phyloP scores from a whole-genome alignment of 2,113 vertebrate genomes.

The Geococcyx californianus region DNA sequence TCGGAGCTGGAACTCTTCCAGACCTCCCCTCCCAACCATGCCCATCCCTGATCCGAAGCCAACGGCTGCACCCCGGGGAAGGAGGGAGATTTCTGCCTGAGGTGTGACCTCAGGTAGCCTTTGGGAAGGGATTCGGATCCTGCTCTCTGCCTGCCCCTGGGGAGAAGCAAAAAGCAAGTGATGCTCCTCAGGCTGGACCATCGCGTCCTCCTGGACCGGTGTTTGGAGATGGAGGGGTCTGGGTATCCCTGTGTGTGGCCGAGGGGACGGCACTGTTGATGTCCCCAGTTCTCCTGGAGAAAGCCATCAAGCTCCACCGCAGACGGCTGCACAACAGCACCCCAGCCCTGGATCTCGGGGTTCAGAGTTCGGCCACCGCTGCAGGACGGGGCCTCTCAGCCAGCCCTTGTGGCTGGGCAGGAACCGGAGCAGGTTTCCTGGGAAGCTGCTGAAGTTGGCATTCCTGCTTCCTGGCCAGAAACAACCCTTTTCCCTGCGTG shows the following conservation, averaged over 20 bases:
- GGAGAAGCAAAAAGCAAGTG: not conserved
- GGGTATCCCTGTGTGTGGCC: not conserved
- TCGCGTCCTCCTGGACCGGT: accelerated
- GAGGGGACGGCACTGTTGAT: not conserved
- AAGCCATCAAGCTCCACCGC: not conserved
- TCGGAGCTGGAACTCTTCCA: accelerated
- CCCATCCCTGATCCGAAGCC: accelerated
- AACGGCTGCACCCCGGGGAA: accelerated
- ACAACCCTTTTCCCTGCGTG: accelerated
- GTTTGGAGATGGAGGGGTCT: not conserved
- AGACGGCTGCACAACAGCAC: not conserved
- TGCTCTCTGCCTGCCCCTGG: not conserved
- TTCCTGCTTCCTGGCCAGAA: not conserved
- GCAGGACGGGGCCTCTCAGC: accelerated
- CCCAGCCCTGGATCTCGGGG: not conserved
- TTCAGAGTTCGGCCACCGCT: not conserved
- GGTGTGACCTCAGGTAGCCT: not conserved
- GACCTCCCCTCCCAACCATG: not conserved
- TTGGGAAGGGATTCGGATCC: not conserved
- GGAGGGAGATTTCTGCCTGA: not conserved
- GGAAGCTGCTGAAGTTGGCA: not conserved
- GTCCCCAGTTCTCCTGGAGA: not conserved
- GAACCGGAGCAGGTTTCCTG: not conserved
- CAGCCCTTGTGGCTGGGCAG: not conserved
- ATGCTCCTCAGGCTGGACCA: not conserved